These are phyloP conservation scores for Leptopilina myrica DNA, from an alignment of 2,888 invertebrate species.

Conservation along the genomic window DNA sequence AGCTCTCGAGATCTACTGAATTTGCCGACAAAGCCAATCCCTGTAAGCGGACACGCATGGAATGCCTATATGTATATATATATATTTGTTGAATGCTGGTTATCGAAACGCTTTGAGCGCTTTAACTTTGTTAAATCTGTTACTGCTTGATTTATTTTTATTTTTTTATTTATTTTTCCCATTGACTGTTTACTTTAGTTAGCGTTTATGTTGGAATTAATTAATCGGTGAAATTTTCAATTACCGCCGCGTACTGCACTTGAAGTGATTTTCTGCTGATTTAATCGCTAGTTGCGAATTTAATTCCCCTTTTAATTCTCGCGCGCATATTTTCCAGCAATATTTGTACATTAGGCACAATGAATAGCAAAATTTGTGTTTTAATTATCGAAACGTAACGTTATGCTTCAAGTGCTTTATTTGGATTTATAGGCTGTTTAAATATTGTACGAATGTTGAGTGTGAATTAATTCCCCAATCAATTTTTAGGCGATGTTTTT, in stretches of 20 bases:
- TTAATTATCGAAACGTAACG: no score
- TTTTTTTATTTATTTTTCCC: background rate
- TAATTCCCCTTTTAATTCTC: no score
- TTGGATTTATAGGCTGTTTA: no score
- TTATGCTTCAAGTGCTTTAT: no score
- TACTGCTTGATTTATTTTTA: conserved; percentile 7
- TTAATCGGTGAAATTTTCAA: background rate
- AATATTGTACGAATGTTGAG: no score
- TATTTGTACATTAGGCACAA: no score
- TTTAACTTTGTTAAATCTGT: conserved; percentile 29
- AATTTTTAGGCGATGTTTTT: no score
- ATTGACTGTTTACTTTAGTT: conserved; percentile 11
- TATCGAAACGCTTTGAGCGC: conserved; percentile 34
- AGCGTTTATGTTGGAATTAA: conserved; percentile 18
- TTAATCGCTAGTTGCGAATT: background rate
- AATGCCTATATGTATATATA: background rate
- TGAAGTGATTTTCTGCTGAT: background rate
- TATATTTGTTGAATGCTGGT: conserved; percentile 21
- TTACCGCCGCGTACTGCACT: background rate
- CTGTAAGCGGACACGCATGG: conserved; percentile 18
- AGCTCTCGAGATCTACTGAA: conserved; percentile 26
- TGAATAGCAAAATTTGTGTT: no score
- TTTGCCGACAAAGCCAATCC: conserved; percentile 37
- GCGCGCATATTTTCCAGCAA: no score
- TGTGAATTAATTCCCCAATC: no score